phyloP scores from a whole-genome alignment of 2,113 vertebrate species.

The Pygathrix nemaeus region DNA sequence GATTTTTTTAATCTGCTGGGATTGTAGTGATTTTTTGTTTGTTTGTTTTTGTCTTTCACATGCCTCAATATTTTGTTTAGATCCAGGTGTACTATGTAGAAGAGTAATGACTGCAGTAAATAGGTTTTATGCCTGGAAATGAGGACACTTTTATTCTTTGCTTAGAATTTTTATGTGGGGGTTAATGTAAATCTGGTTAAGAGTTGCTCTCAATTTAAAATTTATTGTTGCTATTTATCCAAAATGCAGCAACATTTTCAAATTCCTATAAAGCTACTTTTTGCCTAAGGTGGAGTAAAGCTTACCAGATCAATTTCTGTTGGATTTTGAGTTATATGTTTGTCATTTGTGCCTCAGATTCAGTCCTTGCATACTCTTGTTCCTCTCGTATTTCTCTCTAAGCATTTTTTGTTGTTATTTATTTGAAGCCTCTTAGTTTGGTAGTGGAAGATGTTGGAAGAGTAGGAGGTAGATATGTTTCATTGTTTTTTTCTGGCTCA shows the following conservation, averaged over 20 bases:
- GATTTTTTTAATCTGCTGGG: neutral
- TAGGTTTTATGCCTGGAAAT: neutral
- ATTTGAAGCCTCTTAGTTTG: neutral
- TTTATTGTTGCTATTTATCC: neutral
- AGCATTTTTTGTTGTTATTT: neutral
- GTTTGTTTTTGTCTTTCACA: neutral
- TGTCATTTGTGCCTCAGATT: neutral
- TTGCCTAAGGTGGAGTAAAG: neutral
- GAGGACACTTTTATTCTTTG: neutral
- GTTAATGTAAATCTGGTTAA: neutral
- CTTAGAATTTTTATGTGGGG: neutral
- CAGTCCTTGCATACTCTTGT: neutral
- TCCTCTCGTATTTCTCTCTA: neutral
- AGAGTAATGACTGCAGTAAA: neutral
- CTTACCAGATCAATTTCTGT: neutral
- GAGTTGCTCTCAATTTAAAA: neutral
- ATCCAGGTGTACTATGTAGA: neutral
- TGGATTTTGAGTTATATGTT: neutral
- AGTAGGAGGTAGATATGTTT: no score
- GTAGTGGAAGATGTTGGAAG: neutral
- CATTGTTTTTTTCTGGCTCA: neutral
- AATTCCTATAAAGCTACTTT: neutral
- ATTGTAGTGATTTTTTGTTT: neutral
- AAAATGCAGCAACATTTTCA: neutral
- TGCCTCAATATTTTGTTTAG: neutral